Base-by-base conservation (phyloP, 2,113 vertebrate genomes). In the Cisticola juncidis region DNA sequence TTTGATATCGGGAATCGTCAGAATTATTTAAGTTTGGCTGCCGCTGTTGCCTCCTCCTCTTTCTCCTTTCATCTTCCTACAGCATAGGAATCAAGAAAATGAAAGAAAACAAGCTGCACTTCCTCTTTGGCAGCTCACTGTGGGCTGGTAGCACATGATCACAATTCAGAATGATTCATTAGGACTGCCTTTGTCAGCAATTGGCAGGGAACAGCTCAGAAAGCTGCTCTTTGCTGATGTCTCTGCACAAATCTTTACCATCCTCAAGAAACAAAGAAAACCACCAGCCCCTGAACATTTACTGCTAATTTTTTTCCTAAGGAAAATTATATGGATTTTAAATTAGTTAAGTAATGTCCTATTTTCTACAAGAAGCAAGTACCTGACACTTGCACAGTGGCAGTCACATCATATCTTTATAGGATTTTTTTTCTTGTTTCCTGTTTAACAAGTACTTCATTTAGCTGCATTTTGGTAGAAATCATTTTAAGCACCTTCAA, bases 71-170 rank as follows among this genome's bases (percentile, higher is more conserved):
- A 96, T 97, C 96, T 96, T 97, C 95, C 95, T 94, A 91, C 86
- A 96, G 94, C 95, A 94, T 92, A 79, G 96, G 94, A 96, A 97
- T 96, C 96, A 86, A 65, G 96, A 94, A 93, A 92, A 96, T 86
- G 96, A 97, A 97, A 95, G 97, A 98, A 98, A 98, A 98, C 97
- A 97, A 98, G 97, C 97, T 96, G 97, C 97, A 98, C 98, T 99
- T 98, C 98, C 98, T 98, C 98, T 98, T 91, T 94, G 96, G 98
- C 98, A 97, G 96, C 97, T 97, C 96, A 88, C 92, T 95, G 97
- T 96, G 88, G 91, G 96, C 96, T 97, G 92, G 97, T 85, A 97
- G 88, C 95, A 98, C 98, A 98, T 98, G 98, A 96, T 98, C 98
- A 97, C 79, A 69, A 95, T 97, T 86, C 92, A 69, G 90, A 85